Conservation (phyloP, 2,797 vertebrate genomes). For the Epinephelus malabaricus region DNA sequence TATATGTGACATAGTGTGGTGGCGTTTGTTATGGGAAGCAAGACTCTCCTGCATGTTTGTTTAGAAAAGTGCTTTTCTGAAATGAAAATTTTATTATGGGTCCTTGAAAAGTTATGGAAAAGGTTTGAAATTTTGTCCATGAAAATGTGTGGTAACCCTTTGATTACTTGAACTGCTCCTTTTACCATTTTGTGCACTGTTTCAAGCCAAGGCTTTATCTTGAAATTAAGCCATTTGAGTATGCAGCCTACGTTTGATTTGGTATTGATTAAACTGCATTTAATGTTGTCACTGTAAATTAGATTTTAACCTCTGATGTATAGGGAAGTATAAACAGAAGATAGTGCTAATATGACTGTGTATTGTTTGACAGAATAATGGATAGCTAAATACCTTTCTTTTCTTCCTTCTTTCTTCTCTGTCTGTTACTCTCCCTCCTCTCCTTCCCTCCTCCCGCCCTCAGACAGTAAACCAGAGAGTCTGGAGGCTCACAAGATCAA, state of each 20-base stretch:
- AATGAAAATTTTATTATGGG: no score
- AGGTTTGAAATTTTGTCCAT: no score
- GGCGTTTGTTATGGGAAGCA: no score
- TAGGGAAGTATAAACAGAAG: background rate
- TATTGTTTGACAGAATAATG: background rate
- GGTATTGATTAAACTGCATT: no score
- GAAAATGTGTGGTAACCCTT: no score
- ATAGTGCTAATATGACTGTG: background rate
- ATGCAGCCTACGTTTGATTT: background rate
- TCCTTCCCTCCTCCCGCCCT: slow-evolving; percentile 21
- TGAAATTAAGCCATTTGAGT: background rate
- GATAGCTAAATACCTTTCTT: background rate
- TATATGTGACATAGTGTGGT: no score
- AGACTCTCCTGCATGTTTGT: no score
- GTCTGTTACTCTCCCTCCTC: background rate
- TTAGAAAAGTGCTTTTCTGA: no score
- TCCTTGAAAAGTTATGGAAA: no score
- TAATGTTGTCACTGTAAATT: background rate
- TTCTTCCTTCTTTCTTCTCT: background rate
- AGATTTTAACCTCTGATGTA: background rate
- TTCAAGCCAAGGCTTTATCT: background rate
- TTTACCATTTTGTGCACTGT: background rate
- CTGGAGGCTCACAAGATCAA: slow-evolving; percentile 98
- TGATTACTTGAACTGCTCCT: background rate
- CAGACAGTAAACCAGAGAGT: slow-evolving; percentile 96